Evolutionary conservation across 64 coral and sea anemone genomes (phyloP), one percentile per base, ranked within the genome.

Genomic region (Anthopleura sola): DNA sequence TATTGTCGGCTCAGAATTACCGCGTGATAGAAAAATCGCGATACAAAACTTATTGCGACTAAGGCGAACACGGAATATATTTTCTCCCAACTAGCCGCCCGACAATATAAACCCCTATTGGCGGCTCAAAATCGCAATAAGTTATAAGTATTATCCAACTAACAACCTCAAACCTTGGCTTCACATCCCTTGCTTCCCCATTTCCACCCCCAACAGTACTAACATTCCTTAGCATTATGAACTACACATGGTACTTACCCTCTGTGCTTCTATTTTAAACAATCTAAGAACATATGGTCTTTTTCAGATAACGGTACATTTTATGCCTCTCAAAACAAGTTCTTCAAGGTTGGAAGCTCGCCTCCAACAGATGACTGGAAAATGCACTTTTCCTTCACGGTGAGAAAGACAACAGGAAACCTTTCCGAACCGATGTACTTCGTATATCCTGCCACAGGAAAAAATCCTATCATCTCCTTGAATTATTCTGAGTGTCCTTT

Each of bases 341-440:
- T 81, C 26, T 81, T 48, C 78, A 46, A 81, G 16, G 49, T 44
- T 48, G 37, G 8, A 12, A 81, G 14, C 37, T 46, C 38, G 14
- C 78, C 78, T 48, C 78, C 78, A 53, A 44, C 78, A 44, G 78
- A 81, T 20, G 49, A 49, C 18, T 81, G 78, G 78, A 12, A 48
- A 9, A 46, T 48, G 16, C 78, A 81, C 21, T 81, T 81, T 81
- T 81, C 78, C 1, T 81, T 81, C 37, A 21, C n/a, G 17, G 78
- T 38, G 7, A 26, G 37, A 14, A 46, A 29, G 32, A 81, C 37
- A 46, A 81, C 78, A 17, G 19, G 78, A 14, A 81, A 46, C 13
- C 1, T 81, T 2, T 48, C 38, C 23, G 75, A 78, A 9, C 75
- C 34, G 23, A 78, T 78, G 75, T 78, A 39, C 44, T 78, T 78